These are phyloP conservation scores for Oreochromis tanganicae DNA, from an alignment of 2,113 vertebrate species.

Conservation along the genomic window DNA sequence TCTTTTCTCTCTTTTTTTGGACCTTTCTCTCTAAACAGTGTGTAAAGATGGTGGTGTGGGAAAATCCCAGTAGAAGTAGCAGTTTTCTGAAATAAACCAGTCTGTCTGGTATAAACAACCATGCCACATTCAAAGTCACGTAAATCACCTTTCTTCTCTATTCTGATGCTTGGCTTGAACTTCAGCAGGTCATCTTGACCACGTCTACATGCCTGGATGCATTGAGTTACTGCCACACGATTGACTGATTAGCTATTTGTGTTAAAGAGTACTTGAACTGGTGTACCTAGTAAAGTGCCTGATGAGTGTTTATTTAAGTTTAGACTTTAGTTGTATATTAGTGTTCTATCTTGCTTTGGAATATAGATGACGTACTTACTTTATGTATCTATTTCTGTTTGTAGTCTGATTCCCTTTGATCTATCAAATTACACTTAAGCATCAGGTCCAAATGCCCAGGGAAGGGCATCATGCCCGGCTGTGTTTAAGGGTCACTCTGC, in stretches of 20 bases:
- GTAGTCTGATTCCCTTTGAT: background rate
- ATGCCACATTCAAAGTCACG: background rate
- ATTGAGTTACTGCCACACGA: background rate
- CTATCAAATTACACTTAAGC: slow-evolving; percentile 72
- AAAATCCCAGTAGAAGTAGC: background rate
- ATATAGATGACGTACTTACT: background rate
- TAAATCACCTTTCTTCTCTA: background rate
- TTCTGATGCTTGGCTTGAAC: background rate
- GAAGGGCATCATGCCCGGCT: slow-evolving; percentile 72
- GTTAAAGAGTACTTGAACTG: background rate
- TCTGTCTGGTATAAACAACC: fast-evolving
- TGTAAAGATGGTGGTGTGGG: background rate
- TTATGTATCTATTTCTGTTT: background rate
- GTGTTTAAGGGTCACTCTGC: background rate
- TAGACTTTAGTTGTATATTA: background rate
- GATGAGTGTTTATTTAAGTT: background rate
- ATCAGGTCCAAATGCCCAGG: slow-evolving; percentile 67
- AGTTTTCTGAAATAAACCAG: background rate
- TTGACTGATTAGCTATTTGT: background rate
- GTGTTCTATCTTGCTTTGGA: background rate
- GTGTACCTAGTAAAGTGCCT: background rate
- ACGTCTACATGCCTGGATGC: background rate
- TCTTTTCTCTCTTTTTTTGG: background rate
- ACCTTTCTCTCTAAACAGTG: background rate
- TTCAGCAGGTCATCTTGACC: background rate